Conservation (phyloP, 2,888 invertebrate species). For the Chamaedrilus cognettii region DNA sequence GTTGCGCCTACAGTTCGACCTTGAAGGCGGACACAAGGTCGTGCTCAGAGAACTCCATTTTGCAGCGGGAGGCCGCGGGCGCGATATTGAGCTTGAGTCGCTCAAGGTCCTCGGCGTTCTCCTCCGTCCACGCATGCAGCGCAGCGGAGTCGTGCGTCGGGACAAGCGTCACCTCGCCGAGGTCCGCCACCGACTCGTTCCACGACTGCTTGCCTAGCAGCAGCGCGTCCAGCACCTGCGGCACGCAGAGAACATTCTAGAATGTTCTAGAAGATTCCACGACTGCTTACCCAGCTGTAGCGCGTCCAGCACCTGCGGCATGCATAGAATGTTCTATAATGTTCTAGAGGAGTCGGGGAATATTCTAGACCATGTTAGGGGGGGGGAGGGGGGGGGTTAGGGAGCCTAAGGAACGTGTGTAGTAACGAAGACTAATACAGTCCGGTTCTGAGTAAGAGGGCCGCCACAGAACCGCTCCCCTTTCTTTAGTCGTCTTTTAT, state of each 20-base stretch:
- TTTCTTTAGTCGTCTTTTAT: too few species aligned
- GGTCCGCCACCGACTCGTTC: constrained; percentile 76
- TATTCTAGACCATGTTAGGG: too few species aligned
- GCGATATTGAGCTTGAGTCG: constrained; percentile 90
- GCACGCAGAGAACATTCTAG: too few species aligned
- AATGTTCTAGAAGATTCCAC: too few species aligned
- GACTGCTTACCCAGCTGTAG: constrained; percentile 92
- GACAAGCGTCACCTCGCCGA: constrained; percentile 96
- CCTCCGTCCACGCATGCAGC: constrained; percentile 94
- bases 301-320: constrained; percentile 84
- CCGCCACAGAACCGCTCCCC: too few species aligned
- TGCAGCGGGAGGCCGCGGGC: constrained; percentile 94
- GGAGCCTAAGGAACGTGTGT: too few species aligned
- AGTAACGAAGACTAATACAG: too few species aligned
- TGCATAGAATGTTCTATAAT: too few species aligned
- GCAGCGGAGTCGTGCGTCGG: constrained; percentile 98
- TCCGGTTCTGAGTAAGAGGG: too few species aligned
- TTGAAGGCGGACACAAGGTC: constrained; percentile 97
- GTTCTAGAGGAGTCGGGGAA: too few species aligned
- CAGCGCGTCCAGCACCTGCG: constrained; percentile 90
- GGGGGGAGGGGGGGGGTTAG: too few species aligned
- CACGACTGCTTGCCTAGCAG: constrained; percentile 94
- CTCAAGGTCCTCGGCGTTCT: constrained; percentile 86
- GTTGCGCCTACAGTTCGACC: constrained; percentile 86
- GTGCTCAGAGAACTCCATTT: constrained; percentile 90